phyloP scores from a whole-genome alignment of 2,888 invertebrate genomes.

The Tolmerus cingulatus region DNA sequence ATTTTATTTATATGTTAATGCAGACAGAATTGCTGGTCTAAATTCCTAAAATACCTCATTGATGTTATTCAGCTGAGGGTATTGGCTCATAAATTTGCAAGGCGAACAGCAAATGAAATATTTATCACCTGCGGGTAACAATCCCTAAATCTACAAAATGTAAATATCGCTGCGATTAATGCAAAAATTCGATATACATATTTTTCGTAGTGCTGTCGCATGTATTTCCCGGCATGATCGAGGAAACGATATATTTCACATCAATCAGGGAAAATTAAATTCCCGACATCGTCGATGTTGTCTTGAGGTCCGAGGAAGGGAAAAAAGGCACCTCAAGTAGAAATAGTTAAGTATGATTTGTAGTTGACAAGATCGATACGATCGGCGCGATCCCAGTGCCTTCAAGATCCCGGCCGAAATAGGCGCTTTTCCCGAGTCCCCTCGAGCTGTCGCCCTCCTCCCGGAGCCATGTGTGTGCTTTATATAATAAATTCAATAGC shows the following conservation, averaged over 20 bases:
- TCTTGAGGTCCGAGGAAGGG: background rate
- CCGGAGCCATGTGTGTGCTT: background rate
- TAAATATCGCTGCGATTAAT: background rate
- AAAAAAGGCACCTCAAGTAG: background rate
- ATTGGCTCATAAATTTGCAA: background rate
- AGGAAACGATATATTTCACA: background rate
- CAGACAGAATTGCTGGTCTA: background rate
- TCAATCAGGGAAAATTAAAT: background rate
- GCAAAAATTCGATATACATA: background rate
- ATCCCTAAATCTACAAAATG: background rate
- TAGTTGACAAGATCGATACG: constrained; percentile 20
- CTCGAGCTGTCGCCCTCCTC: constrained; percentile 15
- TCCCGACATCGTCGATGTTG: background rate
- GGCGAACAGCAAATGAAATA: background rate
- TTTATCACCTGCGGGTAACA: background rate
- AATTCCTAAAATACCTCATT: background rate
- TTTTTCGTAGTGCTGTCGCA: background rate
- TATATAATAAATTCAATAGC: background rate
- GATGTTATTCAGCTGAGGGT: background rate
- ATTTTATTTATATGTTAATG: background rate
- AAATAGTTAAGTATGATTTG: background rate
- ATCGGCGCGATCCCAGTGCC: background rate
- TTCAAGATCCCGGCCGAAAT: background rate
- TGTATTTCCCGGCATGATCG: background rate
- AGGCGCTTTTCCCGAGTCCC: background rate